Evolutionary conservation across 2,797 vertebrate species (phyloP).

Genomic region (Schizothorax lantsangensis): DNA sequence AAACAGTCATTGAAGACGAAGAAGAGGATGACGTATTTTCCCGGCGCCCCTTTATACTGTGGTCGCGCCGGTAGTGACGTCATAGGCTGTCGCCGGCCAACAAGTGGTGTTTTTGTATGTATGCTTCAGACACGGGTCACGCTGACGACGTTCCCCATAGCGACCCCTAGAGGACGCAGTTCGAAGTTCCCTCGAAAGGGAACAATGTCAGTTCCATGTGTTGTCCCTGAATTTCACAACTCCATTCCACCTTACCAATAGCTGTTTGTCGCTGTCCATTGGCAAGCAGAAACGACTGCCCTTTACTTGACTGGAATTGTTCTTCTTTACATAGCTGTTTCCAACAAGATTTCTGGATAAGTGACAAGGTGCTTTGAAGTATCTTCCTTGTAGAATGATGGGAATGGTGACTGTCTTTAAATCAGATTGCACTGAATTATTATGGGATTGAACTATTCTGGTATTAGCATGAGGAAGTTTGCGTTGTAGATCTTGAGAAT

Average conservation of each 20-base stretch:
- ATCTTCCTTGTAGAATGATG: neutral
- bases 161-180: no score
- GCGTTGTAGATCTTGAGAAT: neutral
- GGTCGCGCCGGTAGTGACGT: no score
- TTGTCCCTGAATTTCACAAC: neutral
- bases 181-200: no score
- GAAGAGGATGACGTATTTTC: no score
- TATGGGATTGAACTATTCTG: neutral
- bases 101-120: no score
- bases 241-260: neutral
- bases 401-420: neutral
- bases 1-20: no score
- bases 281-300: neutral
- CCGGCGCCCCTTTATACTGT: no score
- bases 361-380: neutral
- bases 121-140: no score
- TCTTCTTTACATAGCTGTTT: neutral
- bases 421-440: no score
- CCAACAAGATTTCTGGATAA: neutral
- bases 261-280: neutral
- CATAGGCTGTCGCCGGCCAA: no score
- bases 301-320: neutral
- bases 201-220: neutral
- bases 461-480: neutral
- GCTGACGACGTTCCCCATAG: no score